Conservation (phyloP, 2,113 vertebrate species). For the Gracilinanus agilis region DNA sequence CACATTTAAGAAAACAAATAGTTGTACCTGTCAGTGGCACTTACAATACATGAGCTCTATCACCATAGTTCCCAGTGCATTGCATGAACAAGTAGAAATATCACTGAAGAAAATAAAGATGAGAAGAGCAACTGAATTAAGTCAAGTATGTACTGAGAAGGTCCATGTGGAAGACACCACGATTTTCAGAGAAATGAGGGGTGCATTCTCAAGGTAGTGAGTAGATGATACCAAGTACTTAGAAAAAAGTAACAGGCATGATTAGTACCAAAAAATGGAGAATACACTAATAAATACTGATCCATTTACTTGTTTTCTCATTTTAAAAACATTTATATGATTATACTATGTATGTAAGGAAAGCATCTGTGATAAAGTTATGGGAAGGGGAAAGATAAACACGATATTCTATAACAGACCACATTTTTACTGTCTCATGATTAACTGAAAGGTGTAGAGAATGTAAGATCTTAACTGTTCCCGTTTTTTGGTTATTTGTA, state of each 20-base stretch:
- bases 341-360: not conserved
- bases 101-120: not conserved
- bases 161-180: not conserved
- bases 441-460: not conserved
- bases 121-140: not conserved
- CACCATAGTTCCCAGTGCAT: not conserved
- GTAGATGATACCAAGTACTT: not conserved
- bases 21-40: not conserved
- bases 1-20: not conserved
- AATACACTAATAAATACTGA: not conserved
- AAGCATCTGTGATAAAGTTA: not conserved
- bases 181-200: not conserved
- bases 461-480: not conserved
- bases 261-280: no score
- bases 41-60: not conserved
- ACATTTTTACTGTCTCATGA: not conserved
- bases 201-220: not conserved
- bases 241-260: not conserved
- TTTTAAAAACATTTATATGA: not conserved
- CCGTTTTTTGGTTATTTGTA: not conserved
- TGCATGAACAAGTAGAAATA: not conserved
- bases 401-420: not conserved
- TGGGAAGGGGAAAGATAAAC: not conserved
- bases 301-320: not conserved
- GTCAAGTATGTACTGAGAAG: not conserved